Evolutionary conservation across 2,888 invertebrate species (phyloP).

Genomic region (Caenorhabditis drosophilae): DNA sequence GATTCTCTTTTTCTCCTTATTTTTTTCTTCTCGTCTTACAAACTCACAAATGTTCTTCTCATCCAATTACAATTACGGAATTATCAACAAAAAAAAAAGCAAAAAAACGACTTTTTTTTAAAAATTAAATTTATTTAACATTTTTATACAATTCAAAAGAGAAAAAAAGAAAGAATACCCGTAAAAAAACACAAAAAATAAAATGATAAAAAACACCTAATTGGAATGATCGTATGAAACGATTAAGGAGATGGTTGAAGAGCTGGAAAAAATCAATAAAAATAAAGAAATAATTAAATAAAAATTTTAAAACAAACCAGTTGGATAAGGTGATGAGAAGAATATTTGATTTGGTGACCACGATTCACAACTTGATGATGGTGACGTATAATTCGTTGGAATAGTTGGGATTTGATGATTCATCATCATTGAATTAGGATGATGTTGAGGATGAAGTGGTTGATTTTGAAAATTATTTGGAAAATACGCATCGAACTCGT

Average conservation of each 20-base stretch:
- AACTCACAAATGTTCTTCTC: no score
- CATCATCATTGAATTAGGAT: no score
- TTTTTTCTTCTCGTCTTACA: no score
- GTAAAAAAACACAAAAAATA: background rate
- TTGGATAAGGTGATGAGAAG: background rate
- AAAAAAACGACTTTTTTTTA: background rate
- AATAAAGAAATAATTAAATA: background rate
- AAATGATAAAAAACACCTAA: background rate
- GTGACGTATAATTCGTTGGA: background rate
- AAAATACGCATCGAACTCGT: background rate
- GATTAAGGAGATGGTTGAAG: no score
- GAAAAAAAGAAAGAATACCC: background rate
- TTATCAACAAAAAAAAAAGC: background rate
- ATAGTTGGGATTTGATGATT: background rate
- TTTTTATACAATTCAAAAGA: background rate
- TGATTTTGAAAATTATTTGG: background rate
- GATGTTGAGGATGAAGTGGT: background rate
- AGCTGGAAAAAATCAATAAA: no score
- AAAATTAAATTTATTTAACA: background rate
- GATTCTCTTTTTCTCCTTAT: no score
- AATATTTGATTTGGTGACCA: background rate
- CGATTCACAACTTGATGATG: background rate
- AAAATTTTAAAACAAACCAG: no score
- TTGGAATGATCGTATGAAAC: background rate
- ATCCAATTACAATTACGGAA: background rate